Evolutionary conservation across 2,888 invertebrate species (phyloP), one percentile per base, ranked within the genome.

Genomic region (Drosophila peninsularis): DNA sequence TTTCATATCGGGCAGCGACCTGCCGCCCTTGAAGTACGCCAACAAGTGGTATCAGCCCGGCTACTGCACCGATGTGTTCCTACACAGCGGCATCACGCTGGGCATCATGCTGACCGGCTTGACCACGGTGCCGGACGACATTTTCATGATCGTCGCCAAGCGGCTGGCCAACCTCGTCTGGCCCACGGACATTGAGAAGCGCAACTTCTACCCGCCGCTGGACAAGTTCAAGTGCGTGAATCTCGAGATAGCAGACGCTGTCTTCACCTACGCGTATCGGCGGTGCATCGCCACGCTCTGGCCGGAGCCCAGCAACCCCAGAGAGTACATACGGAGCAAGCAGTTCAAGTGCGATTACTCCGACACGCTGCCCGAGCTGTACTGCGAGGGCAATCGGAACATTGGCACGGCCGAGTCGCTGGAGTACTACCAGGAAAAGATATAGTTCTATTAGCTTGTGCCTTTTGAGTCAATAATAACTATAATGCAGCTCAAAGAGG

Each of bases 41-140:
- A 89, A 88, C 30, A 89, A 75, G 19, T 57, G 47, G 56, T 85
- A 86, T 37, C 65, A 72, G 42, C 81, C 84, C 5, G 75, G 78
- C 6, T 66, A 36, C n/a, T 80, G 80, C 19, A 63, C n/a, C n/a
- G 24, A 30, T 17, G 42, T 49, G 3, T 70, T 70, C 13, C 0
- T 89, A 0, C 24, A 61, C 4, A 21, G 88, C 0, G 85, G 85
- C 4, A 7, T 89, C 0, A 55, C 66, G 0, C 14, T 63, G 36
- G 85, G 90, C 30, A n/a, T 82, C 5, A 42, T 78, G 30, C 44
- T 86, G 14, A 64, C 87, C 10, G 85, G 85, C 13, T 66, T 89
- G 62, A 63, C 54, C 0, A 49, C 34, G 0, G 65, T 85, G 24
- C 78, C 90, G 14, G 75, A 82, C 14, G 89, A 89, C n/a, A 50